Evolutionary conservation across 2,888 invertebrate species (phyloP).

Genomic region (Cheilosia soror): DNA sequence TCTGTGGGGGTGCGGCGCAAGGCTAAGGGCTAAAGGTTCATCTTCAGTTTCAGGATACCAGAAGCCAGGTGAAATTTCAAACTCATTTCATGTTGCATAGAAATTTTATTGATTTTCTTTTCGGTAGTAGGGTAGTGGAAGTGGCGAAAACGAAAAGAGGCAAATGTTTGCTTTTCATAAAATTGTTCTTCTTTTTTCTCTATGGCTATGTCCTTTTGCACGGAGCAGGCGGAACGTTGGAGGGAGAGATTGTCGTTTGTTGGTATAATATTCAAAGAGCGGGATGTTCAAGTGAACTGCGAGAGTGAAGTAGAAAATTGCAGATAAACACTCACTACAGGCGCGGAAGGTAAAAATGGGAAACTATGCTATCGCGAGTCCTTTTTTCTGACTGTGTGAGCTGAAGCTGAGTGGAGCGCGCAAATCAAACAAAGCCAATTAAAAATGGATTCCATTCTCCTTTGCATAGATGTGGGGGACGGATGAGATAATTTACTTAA

Average conservation of each 20-base stretch:
- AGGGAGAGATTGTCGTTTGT: slow-evolving; percentile 22
- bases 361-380: neutral
- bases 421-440: slow-evolving; percentile 46
- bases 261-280: neutral
- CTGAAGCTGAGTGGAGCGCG: neutral
- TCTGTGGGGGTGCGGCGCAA: slow-evolving; percentile 9
- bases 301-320: neutral
- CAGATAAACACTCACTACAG: neutral
- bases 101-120: slow-evolving; percentile 62
- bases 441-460: slow-evolving; percentile 41
- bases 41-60: slow-evolving; percentile 62
- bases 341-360: slow-evolving; percentile 1
- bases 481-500: slow-evolving; percentile 10
- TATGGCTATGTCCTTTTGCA: neutral
- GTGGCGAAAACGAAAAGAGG: neutral
- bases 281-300: slow-evolving; percentile 5
- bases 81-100: slow-evolving; percentile 65
- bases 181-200: neutral
- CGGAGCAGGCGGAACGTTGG: neutral
- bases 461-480: neutral
- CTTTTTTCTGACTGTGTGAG: neutral
- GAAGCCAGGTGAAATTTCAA: slow-evolving; percentile 71
- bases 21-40: slow-evolving; percentile 51
- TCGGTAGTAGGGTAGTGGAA: neutral
- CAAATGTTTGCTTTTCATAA: slow-evolving; percentile 46